Conservation (phyloP, 1,140 invertebrate genomes). For the Solenopsis fugax region DNA sequence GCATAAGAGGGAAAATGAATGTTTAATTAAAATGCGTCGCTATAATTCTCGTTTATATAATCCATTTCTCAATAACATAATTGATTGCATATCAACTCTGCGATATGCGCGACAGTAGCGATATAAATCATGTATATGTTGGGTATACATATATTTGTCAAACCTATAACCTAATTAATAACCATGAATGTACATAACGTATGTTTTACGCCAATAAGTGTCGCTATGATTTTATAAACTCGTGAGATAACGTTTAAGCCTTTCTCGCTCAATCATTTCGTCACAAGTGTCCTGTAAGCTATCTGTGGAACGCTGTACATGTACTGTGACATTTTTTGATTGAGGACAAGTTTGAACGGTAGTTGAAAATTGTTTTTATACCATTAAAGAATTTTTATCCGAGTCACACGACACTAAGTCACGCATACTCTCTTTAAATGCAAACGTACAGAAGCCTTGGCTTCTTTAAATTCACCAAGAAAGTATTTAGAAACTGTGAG, state of each 20-base stretch:
- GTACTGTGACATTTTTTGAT: neutral
- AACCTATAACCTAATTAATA: slow-evolving; percentile 36
- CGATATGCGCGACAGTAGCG: neutral
- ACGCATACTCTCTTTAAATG: neutral
- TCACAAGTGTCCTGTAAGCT: slow-evolving; percentile 1
- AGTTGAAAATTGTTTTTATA: slow-evolving; percentile 3
- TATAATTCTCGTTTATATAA: neutral
- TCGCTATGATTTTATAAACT: slow-evolving; percentile 28
- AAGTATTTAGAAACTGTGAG: neutral
- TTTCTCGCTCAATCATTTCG: slow-evolving; percentile 22
- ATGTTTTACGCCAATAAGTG: slow-evolving; percentile 19
- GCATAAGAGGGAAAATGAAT: neutral
- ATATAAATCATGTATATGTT: slow-evolving; percentile 18
- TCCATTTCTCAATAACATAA: neutral
- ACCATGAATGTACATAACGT: neutral
- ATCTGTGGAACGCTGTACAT: neutral
- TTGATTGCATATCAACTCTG: neutral
- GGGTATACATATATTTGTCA: slow-evolving; percentile 20
- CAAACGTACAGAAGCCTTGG: neutral
- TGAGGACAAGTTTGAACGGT: neutral
- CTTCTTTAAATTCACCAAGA: neutral
- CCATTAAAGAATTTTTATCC: neutral
- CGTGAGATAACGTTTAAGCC: slow-evolving; percentile 2
- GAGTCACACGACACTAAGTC: too few species aligned
- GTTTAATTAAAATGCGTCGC: slow-evolving; percentile 22